Percentiles rank a stretch among this genome's conserved stretches.
These are phyloP conservation scores for Argyrosomus regius DNA, from an alignment of 2,797 vertebrate species.

Conservation along the genomic window DNA sequence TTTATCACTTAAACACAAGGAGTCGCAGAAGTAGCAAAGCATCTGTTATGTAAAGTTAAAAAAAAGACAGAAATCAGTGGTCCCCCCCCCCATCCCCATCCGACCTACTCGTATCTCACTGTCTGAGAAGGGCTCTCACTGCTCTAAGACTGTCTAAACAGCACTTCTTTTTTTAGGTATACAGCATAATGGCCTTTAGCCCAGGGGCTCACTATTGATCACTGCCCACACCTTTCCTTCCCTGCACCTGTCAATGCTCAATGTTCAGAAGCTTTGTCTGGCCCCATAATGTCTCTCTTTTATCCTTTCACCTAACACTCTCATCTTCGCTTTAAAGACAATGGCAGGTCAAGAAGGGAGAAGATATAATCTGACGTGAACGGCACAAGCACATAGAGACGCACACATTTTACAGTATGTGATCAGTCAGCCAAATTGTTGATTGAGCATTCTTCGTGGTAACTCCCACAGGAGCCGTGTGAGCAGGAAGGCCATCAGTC, in stretches of 20 bases:
- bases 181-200: slow-evolving; percentile 40
- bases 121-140: background rate
- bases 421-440: slow-evolving; percentile 70
- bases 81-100: no score
- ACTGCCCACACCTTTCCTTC: slow-evolving; percentile 13
- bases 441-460: slow-evolving; percentile 70
- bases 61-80: background rate
- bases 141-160: slow-evolving; percentile 37
- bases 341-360: background rate
- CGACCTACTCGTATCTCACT: background rate
- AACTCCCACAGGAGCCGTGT: slow-evolving; percentile 64
- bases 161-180: slow-evolving; percentile 26
- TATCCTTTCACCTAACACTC: slow-evolving; percentile 7
- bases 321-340: slow-evolving; percentile 29
- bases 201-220: slow-evolving; percentile 48
- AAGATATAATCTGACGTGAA: slow-evolving; percentile 27
- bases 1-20: slow-evolving; percentile 8
- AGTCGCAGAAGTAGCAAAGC: background rate
- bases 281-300: slow-evolving; percentile 4
- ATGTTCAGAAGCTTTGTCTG: slow-evolving; percentile 25
- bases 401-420: slow-evolving; percentile 26
- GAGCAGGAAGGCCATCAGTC: slow-evolving; percentile 77
- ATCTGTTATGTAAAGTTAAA: background rate
- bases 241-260: slow-evolving; percentile 33
- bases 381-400: slow-evolving; percentile 24